Percentiles rank a stretch among this genome's conserved stretches.
Conservation (phyloP, 2,113 vertebrate genomes). For the Rhinoderma darwinii region DNA sequence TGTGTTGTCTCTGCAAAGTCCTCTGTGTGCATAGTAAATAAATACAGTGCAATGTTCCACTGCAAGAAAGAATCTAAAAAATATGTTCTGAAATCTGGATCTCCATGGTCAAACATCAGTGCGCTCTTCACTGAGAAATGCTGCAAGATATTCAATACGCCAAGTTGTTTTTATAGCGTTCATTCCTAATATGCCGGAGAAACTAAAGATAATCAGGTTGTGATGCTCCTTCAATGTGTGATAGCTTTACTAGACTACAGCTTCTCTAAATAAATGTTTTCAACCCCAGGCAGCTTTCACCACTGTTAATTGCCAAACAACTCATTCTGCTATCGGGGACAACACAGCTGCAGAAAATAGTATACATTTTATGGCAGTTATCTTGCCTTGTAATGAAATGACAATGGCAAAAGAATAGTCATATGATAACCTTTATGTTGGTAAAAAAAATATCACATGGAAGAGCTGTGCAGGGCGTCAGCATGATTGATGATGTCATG, state of each 20-base stretch:
- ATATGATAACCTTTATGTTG: constrained; percentile 56
- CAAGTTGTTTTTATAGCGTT: constrained; percentile 19
- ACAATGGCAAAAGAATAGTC: constrained; percentile 48
- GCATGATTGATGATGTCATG: constrained; percentile 53
- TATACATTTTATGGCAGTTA: constrained; percentile 39
- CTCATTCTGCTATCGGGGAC: constrained; percentile 46
- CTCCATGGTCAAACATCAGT: not conserved
- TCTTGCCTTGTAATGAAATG: constrained; percentile 49
- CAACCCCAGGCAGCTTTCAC: constrained; percentile 49
- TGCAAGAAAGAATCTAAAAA: not conserved
- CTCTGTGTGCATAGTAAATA: not conserved
- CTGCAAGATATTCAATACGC: not conserved
- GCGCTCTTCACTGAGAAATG: not conserved
- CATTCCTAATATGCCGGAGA: constrained; percentile 15
- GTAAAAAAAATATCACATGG: constrained; percentile 50
- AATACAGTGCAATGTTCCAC: not conserved
- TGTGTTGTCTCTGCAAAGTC: not conserved
- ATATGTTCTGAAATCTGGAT: not conserved
- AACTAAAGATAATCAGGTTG: constrained; percentile 38
- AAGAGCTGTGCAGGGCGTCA: constrained; percentile 2
- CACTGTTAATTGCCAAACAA: constrained; percentile 54
- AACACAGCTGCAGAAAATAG: constrained; percentile 32
- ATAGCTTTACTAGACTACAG: constrained; percentile 40
- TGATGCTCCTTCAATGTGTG: constrained; percentile 33
- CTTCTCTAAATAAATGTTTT: constrained; percentile 42